These are phyloP conservation scores for Eristalis tenax DNA, from an alignment of 2,888 invertebrate genomes.

Conservation along the genomic window DNA sequence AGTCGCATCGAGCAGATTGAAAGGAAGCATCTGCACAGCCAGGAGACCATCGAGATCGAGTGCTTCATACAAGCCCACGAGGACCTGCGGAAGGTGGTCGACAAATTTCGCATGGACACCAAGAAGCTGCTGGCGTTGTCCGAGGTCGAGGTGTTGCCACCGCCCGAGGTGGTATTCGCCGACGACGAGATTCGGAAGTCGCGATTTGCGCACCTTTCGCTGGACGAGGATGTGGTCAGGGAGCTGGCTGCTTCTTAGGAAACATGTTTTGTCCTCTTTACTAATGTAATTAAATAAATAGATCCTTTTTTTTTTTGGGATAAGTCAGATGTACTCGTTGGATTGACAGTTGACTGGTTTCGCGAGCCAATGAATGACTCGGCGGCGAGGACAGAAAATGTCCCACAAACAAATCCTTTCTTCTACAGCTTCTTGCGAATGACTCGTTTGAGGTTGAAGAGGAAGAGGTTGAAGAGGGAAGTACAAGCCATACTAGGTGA, in stretches of 20 bases:
- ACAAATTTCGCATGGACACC: constrained; percentile 79
- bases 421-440: too few relatives aligned
- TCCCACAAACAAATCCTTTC: too few relatives aligned
- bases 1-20: constrained; percentile 77
- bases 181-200: constrained; percentile 57
- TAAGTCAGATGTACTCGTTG: too few relatives aligned
- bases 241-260: constrained; percentile 56
- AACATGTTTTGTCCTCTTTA: not conserved
- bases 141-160: constrained; percentile 77
- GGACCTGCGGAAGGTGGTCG: constrained; percentile 77
- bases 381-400: too few relatives aligned
- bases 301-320: too few relatives aligned
- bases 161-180: constrained; percentile 77
- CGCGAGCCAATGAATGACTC: too few relatives aligned
- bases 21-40: constrained; percentile 73
- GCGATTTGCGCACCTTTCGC: constrained; percentile 46
- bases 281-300: too few relatives aligned
- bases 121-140: constrained; percentile 77
- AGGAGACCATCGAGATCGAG: constrained; percentile 72
- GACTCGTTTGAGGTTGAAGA: too few relatives aligned
- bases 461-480: too few relatives aligned
- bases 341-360: too few relatives aligned
- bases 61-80: constrained; percentile 77
- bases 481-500: too few relatives aligned
- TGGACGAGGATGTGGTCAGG: constrained; percentile 39